Evolutionary conservation across 1,140 invertebrate species (phyloP).

Genomic region (Chionoecetes opilio): DNA sequence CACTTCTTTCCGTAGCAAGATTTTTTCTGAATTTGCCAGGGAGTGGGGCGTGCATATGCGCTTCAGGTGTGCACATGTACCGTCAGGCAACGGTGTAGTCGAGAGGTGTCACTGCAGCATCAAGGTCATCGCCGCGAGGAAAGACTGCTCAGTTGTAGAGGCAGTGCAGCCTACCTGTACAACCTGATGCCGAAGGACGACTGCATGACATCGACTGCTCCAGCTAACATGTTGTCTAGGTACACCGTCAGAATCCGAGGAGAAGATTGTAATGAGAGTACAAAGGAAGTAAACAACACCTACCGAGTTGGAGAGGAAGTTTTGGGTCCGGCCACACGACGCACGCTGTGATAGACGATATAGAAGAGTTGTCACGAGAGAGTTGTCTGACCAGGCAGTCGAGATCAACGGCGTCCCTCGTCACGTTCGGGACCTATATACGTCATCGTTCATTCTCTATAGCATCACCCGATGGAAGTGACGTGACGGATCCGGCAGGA

Average conservation of each 20-base stretch:
- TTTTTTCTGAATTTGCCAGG: conserved; percentile 5
- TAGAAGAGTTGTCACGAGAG: not conserved
- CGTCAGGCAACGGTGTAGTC: not conserved
- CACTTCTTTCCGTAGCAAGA: not conserved
- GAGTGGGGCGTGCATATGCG: not conserved
- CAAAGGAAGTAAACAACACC: not conserved
- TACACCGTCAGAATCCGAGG: not conserved
- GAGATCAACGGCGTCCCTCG: not conserved
- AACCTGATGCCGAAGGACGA: conserved; percentile 14
- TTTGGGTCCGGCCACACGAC: not conserved
- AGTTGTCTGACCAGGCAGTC: conserved; percentile 4
- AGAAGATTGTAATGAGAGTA: not conserved
- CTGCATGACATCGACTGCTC: not conserved
- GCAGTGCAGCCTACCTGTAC: conserved; percentile 21
- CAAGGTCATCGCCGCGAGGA: conserved; percentile 2
- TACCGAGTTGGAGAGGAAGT: not conserved
- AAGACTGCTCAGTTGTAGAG: not conserved
- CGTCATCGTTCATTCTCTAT: not conserved
- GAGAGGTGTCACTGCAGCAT: conserved; percentile 35
- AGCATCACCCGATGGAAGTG: not conserved
- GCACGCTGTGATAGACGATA: not conserved
- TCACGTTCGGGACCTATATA: not conserved
- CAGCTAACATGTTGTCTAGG: not conserved
- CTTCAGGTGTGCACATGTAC: conserved; percentile 41
- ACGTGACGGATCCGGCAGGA: no score